Conservation (phyloP, 2,113 vertebrate species). For the Corythaixoides concolor region DNA sequence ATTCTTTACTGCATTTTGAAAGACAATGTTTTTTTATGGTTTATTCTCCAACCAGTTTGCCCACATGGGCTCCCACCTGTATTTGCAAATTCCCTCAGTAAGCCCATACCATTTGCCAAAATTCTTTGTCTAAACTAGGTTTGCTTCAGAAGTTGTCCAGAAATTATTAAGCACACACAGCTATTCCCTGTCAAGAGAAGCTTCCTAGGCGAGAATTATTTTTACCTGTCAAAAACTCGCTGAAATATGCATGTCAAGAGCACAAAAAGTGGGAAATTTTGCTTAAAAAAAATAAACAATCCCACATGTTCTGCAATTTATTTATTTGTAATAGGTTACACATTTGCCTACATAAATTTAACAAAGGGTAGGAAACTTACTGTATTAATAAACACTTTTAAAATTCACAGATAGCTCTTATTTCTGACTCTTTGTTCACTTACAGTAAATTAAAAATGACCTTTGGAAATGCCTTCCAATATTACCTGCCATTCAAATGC, state of each 20-base stretch:
- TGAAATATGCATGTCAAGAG: neutral
- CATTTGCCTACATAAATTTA: neutral
- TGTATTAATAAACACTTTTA: neutral
- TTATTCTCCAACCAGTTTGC: neutral
- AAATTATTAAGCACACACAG: neutral
- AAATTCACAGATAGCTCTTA: neutral
- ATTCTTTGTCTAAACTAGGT: neutral
- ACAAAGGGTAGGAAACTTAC: neutral
- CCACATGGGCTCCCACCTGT: neutral
- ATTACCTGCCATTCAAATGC: neutral
- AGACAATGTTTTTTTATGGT: neutral
- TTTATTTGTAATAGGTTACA: neutral
- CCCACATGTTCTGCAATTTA: neutral
- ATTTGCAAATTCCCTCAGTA: neutral
- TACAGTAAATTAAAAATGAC: neutral
- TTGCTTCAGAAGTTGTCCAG: neutral
- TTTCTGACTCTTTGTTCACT: neutral
- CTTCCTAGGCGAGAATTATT: neutral
- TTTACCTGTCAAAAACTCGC: neutral
- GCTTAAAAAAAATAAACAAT: neutral
- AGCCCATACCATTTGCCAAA: neutral
- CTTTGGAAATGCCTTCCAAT: neutral
- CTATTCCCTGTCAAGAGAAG: neutral
- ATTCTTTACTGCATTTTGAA: neutral
- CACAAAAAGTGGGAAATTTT: neutral